A percentile compares a stretch with the other conserved stretches of the same genome.
These are phyloP conservation scores for Dolichallabes microphthalmus DNA, from an alignment of 2,113 vertebrate genomes.

Conservation along the genomic window DNA sequence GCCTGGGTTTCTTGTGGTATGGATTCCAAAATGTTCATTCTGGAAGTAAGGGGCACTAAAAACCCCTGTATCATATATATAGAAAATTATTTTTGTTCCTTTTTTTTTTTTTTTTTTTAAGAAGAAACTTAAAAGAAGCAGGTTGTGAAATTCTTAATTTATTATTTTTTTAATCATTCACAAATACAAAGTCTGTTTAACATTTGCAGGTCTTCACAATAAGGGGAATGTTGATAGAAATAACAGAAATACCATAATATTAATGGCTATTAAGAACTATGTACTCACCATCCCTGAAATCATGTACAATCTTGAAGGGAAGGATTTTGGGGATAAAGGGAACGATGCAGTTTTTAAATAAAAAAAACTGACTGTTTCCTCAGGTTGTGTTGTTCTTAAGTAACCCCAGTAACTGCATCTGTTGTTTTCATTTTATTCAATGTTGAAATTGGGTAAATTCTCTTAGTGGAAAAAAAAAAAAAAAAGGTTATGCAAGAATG, in stretches of 20 bases:
- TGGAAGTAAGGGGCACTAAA: slow-evolving; percentile 83
- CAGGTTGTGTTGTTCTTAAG: slow-evolving; percentile 57
- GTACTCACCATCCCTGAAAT: slow-evolving; percentile 30
- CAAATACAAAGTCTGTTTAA: slow-evolving; percentile 95
- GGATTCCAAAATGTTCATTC: slow-evolving; percentile 68
- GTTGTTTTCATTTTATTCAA: slow-evolving; percentile 82
- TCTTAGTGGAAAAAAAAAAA: slow-evolving; percentile 1
- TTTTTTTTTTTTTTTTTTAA: slow-evolving; percentile 92
- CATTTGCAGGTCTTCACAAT: slow-evolving; percentile 96
- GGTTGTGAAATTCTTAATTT: slow-evolving; percentile 94
- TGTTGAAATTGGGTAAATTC: slow-evolving; percentile 74
- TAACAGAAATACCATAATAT: slow-evolving; percentile 78
- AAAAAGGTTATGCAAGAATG: slow-evolving; percentile 63
- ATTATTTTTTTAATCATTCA: slow-evolving; percentile 97
- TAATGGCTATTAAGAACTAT: slow-evolving; percentile 71
- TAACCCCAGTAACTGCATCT: slow-evolving; percentile 68
- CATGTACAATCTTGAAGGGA: background rate
- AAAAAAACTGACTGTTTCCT: background rate
- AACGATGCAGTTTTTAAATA: slow-evolving; percentile 6
- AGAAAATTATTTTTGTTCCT: slow-evolving; percentile 88
- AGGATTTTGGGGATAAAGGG: background rate
- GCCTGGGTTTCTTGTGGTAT: slow-evolving; percentile 77
- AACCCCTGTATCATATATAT: slow-evolving; percentile 96
- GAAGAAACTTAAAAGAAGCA: slow-evolving; percentile 82
- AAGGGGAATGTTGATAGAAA: slow-evolving; percentile 70